Base-by-base conservation (phyloP, 2,888 invertebrate genomes). In the Koerneria pararmatus region DNA sequence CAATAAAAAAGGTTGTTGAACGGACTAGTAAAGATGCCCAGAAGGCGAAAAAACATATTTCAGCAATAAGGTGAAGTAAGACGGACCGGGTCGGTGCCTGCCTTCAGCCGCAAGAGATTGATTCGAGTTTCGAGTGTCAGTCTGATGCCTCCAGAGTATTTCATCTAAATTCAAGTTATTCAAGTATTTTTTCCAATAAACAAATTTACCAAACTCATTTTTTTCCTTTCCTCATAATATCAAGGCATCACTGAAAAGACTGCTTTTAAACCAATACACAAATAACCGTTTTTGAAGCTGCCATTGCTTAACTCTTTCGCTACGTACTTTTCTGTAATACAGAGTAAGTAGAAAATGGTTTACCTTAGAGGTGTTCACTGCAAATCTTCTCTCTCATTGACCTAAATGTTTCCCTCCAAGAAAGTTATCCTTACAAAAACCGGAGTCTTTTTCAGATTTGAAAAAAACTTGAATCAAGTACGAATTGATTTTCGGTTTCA, bases 81-180 rank as follows among this genome's bases (percentile, higher is more conserved):
- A 15, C 35, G 37, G 11, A 63, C 74, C 56, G 71, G 67, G 1
- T 63, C 66, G 15, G 66, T 56, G 4, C 74, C 74, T 37, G 66
- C 69, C 59, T 76, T 71, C 67, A 90, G 83, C 82, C 89, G 90
- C 87, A 91, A 88, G 54, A 91, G 84, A 86, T 93, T 93, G 75
- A 93, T 87, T 84, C 93, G 92, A 1, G 93, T 93, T 82, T 91
- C 91, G 41, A 95, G 87, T 1, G 90, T 90, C 87, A 93, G 89
- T 72, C 89, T 88, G 51, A 91, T 88, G 73, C 88, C 88, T 60
- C 92, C 92, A 1, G 74, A 69, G 70, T 80, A 83, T 32, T 75
- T 72, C 66, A 83, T 71, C 75, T 76, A 48, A 34, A 71, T 65
- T 48, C 32, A 56, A 59, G n/a, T 11, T 6, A 61, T 29, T 65